phyloP scores from a whole-genome alignment of 2,113 vertebrate species.

The Chionis minor region DNA sequence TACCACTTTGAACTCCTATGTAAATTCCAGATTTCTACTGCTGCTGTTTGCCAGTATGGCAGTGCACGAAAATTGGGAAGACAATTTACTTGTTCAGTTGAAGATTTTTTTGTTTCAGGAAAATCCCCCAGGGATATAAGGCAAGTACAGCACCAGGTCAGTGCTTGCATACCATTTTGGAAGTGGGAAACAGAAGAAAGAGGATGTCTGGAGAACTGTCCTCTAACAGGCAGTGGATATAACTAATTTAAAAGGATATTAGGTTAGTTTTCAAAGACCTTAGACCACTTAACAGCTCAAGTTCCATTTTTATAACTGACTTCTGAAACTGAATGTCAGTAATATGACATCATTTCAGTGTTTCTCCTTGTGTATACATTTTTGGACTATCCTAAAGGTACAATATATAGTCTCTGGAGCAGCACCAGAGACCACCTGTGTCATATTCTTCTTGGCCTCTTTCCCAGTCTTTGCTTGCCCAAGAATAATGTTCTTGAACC shows the following conservation, averaged over 20 bases:
- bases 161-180: neutral
- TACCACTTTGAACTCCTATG: neutral
- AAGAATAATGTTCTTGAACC: neutral
- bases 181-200: neutral
- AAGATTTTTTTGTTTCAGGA: neutral
- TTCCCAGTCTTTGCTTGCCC: neutral
- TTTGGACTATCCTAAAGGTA: neutral
- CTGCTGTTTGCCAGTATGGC: neutral
- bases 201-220: neutral
- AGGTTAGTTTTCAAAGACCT: neutral
- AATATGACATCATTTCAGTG: neutral
- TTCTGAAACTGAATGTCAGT: neutral
- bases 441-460: neutral
- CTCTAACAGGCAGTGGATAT: neutral
- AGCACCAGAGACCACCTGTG: accelerated
- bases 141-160: neutral
- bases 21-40: neutral
- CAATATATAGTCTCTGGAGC: neutral
- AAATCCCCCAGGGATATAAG: neutral
- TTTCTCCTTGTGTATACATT: neutral
- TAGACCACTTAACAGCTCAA: neutral
- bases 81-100: neutral
- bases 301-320: neutral
- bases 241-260: neutral
- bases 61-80: neutral